A percentile compares a stretch with the other conserved stretches of the same genome.
Conservation (phyloP, 2,113 vertebrate species). For the Tyrannus savana region DNA sequence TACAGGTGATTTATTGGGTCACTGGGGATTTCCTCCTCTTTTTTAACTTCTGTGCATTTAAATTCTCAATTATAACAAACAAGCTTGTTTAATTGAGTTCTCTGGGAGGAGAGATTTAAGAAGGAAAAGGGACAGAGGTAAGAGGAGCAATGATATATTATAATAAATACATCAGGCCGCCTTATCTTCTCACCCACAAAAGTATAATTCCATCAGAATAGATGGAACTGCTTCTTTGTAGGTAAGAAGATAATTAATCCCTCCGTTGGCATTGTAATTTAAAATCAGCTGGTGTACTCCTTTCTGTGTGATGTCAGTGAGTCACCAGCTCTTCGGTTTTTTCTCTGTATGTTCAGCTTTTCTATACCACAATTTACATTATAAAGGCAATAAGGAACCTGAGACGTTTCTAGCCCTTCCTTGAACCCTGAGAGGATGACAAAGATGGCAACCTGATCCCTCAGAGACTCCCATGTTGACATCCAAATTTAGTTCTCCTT, state of each 20-base stretch:
- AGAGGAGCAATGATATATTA: conserved; percentile 21
- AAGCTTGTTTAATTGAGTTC: conserved; percentile 47
- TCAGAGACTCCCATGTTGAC: not conserved
- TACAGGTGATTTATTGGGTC: conserved; percentile 20
- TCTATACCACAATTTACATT: not conserved
- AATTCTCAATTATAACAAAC: conserved; percentile 50
- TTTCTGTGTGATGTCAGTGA: not conserved
- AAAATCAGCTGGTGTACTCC: not conserved
- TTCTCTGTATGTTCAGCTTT: conserved; percentile 7
- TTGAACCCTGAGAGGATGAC: conserved; percentile 11
- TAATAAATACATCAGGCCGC: not conserved
- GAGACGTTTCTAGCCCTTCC: conserved; percentile 2
- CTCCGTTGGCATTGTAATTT: not conserved
- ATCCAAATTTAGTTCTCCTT: conserved; percentile 11
- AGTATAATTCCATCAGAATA: not conserved
- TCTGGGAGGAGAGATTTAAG: conserved; percentile 30
- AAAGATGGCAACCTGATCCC: conserved; percentile 1
- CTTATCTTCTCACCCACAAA: not conserved
- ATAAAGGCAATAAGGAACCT: not conserved
- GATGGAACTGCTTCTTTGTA: conserved; percentile 2
- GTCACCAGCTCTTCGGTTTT: not conserved
- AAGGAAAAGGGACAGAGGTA: conserved; percentile 55
- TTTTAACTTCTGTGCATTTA: conserved; percentile 32
- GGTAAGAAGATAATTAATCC: conserved; percentile 7
- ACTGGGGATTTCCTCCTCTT: conserved; percentile 26